phyloP scores from a whole-genome alignment of 2,888 invertebrate genomes.

The Pristionchus maxplancki region DNA sequence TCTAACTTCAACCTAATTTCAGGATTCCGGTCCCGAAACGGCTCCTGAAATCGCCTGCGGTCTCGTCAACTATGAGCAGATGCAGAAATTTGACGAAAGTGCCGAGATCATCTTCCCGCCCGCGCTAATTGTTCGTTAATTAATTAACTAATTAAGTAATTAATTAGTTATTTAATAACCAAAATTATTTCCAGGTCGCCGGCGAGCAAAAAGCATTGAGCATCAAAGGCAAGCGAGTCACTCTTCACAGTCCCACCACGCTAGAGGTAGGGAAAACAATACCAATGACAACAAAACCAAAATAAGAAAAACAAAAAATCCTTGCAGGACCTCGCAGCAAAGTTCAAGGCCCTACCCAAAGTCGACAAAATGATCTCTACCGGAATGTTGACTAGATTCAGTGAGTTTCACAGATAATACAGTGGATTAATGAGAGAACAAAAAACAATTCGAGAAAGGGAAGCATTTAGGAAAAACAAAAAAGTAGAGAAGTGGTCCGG shows the following conservation, averaged over 20 bases:
- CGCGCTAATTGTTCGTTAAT: constrained; percentile 83
- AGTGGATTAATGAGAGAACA: not conserved
- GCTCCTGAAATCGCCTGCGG: not conserved
- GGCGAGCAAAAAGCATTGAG: not conserved
- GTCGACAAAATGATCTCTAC: constrained; percentile 55
- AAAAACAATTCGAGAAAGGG: not conserved
- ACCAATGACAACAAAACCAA: not conserved
- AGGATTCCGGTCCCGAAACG: constrained; percentile 52
- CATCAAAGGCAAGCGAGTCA: constrained; percentile 5
- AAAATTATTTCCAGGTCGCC: not conserved
- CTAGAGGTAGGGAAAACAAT: constrained; percentile 50
- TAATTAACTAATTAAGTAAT: not conserved
- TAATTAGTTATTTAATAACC: not conserved
- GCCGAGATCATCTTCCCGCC: constrained; percentile 94
- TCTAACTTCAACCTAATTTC: not conserved
- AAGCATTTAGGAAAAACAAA: too few species aligned
- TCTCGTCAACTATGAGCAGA: constrained; percentile 68
- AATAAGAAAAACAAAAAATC: not conserved
- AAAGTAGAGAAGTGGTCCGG: too few species aligned
- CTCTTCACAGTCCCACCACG: constrained; percentile 49
- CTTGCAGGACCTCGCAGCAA: not conserved
- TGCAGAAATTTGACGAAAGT: constrained; percentile 83
- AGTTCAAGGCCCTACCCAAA: not conserved
- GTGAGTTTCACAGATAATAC: constrained; percentile 45
- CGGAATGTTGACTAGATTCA: constrained; percentile 59